Percentiles rank a stretch among this genome's conserved stretches.
Conservation (phyloP, 1,140 invertebrate species). For the Euwallacea similis region DNA sequence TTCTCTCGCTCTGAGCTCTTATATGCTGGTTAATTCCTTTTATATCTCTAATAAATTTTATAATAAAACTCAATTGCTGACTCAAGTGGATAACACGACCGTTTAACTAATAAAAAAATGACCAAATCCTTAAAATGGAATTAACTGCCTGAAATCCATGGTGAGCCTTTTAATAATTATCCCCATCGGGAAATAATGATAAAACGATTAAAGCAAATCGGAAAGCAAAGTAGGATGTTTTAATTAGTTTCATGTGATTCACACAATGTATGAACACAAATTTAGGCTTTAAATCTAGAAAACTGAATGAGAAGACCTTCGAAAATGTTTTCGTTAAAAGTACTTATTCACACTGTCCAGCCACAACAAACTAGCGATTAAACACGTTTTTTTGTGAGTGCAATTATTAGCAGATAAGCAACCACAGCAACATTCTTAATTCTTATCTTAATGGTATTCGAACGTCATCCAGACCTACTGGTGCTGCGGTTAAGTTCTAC, state of each 20-base stretch:
- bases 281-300: no score
- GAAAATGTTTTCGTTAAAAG: no score
- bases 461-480: background rate
- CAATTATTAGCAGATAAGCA: background rate
- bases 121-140: slow-evolving; percentile 25
- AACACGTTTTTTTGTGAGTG: slow-evolving; percentile 6
- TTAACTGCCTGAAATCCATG: slow-evolving; percentile 23
- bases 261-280: no score
- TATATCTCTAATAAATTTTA: slow-evolving; percentile 22
- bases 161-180: background rate
- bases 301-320: no score
- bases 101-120: slow-evolving; percentile 18
- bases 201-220: no score
- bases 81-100: slow-evolving; percentile 19
- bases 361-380: background rate
- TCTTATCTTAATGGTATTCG: background rate
- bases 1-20: background rate
- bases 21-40: slow-evolving; percentile 16
- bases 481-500: background rate
- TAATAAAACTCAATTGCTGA: slow-evolving; percentile 24
- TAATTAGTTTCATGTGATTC: no score
- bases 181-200: no score
- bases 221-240: no score
- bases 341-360: no score
- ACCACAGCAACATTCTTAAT: background rate